Evolutionary conservation across 2,797 vertebrate species (phyloP).

Genomic region (Lacerta bilineata): DNA sequence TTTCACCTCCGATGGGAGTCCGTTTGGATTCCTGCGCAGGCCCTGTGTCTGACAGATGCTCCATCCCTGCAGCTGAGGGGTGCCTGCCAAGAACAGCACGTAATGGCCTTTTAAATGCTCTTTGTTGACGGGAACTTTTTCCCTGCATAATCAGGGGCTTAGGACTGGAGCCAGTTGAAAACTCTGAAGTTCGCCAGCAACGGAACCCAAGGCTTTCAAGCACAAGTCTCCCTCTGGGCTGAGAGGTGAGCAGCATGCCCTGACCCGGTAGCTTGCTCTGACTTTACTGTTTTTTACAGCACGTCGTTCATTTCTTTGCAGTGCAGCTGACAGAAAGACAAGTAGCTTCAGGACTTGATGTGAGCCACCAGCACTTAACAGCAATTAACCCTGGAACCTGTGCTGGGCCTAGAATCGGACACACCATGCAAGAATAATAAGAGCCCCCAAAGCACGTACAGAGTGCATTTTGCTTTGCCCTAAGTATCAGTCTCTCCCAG

Average conservation of each 20-base stretch:
- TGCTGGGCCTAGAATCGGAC: neutral
- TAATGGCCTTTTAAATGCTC: constrained; percentile 16
- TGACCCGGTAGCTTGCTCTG: too few species aligned
- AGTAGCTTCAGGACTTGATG: neutral
- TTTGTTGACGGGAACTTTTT: neutral
- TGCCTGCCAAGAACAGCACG: neutral
- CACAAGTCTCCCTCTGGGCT: neutral
- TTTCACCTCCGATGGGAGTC: neutral
- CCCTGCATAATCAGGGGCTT: constrained; percentile 12
- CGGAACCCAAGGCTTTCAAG: neutral
- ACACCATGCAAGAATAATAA: neutral
- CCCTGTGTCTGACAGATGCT: neutral
- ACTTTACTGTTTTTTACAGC: neutral
- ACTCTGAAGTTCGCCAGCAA: neutral
- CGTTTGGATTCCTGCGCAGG: neutral
- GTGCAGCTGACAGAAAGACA: neutral
- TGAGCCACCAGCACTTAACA: neutral
- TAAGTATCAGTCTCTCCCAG: neutral
- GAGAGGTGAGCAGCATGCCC: neutral
- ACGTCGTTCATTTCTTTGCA: too few species aligned
- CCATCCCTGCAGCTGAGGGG: neutral
- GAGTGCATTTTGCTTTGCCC: neutral
- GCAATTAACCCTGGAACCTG: neutral
- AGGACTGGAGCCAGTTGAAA: neutral
- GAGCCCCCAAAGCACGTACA: neutral